Conservation (phyloP, 2,113 vertebrate genomes). For the Odontophorus gujanensis region DNA sequence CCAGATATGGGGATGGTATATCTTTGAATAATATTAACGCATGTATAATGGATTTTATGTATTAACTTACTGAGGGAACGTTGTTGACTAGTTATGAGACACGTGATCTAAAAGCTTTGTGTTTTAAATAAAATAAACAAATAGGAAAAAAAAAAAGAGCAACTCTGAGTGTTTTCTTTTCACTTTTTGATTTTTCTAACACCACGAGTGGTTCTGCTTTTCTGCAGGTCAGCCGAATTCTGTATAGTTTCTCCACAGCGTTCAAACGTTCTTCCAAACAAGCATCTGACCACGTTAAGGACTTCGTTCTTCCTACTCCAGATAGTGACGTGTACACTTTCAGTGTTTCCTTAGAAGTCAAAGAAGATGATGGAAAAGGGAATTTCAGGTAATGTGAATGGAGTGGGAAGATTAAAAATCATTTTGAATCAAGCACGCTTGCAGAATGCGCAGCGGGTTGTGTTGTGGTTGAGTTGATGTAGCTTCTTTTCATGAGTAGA, state of each 20-base stretch:
- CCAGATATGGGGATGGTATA: neutral
- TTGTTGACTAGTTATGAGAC: neutral
- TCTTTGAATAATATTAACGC: neutral
- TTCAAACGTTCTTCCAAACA: constrained; percentile 93
- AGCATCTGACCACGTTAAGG: constrained; percentile 82
- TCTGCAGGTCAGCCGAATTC: constrained; percentile 93
- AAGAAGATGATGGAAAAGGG: constrained; percentile 97
- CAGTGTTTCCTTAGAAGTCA: constrained; percentile 92
- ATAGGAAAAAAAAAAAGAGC: too few relatives aligned
- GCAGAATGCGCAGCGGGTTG: neutral
- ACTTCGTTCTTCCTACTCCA: constrained; percentile 80
- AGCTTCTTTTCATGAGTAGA: neutral
- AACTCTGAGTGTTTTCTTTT: too few relatives aligned
- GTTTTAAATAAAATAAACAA: neutral
- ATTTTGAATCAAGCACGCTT: neutral
- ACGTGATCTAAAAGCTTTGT: rapidly evolving
- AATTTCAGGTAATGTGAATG: constrained; percentile 88
- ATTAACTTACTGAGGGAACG: neutral
- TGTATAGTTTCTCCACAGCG: constrained; percentile 95
- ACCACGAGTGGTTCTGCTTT: neutral
- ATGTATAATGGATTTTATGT: neutral
- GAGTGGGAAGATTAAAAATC: neutral
- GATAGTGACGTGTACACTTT: constrained; percentile 95
- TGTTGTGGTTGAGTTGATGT: neutral
- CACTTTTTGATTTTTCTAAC: rapidly evolving